Evolutionary conservation across 2,113 vertebrate genomes (phyloP), one percentile per base, ranked within the genome.

Genomic region (Eidolon helvum): DNA sequence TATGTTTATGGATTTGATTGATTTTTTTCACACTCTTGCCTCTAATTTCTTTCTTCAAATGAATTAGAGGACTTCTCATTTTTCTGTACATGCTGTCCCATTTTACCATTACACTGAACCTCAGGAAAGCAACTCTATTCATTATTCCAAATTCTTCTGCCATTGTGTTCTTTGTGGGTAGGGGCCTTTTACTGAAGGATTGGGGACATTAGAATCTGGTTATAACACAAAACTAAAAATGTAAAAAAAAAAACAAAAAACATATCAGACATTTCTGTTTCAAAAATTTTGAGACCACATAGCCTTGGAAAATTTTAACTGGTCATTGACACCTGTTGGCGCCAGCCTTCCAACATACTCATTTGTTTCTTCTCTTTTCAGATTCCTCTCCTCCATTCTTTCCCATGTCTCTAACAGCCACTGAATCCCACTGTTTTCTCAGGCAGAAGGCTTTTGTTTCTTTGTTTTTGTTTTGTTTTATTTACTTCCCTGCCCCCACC

Each of bases 21-120:
- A 38, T 28, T 61, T 45, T 91, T 94, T 95, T 55, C n/a, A 65
- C 1, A 38, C 5, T 87, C 40, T 48, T 86, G 22, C 24, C 50
- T 91, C 15, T 18, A 33, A 10, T 78, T 95, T 92, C 12, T 96
- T 94, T 85, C 18, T 61, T 90, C 33, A 65, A 24, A n/a, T 88
- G 45, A 69, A 26, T 71, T 68, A 83, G 30, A 88, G 24, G 61
- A 57, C 4, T 75, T 65, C 43, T 61, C 10, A 12, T 22, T 82
- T 89, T 86, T 75, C 28, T 79, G 38, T 69, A 26, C 4, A 59
- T n/a, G 10, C 26, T 40, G 28, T 83, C n/a, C 11, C 8, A 5
- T 90, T 96, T 77, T 33, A 78, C 15, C 0, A 78, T 10, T 80
- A 21, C 7, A 24, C 26, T 84, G 35, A 59, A 21, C 19, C 18